These are phyloP conservation scores for Corapipo altera DNA, from an alignment of 2,113 vertebrate genomes.

Conservation along the genomic window DNA sequence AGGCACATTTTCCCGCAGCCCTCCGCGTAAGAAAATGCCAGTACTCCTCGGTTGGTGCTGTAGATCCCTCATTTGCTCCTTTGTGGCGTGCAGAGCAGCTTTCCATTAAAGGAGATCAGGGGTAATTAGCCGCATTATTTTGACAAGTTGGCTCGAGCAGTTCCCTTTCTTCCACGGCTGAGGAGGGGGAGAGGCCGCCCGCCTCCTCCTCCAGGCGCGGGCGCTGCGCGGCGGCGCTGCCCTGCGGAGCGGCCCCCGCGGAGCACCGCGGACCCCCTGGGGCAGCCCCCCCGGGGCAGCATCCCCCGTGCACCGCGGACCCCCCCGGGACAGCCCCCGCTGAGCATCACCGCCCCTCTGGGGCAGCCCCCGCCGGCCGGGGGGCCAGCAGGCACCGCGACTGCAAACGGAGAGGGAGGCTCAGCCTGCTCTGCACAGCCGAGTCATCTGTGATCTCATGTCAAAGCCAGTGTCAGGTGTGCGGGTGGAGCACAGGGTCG, in stretches of 20 bases:
- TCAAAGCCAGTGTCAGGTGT: not conserved
- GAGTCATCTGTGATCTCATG: not conserved
- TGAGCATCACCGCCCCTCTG: not conserved
- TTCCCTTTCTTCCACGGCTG: slow-evolving; percentile 62
- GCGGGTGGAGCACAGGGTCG: not conserved
- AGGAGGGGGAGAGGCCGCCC: slow-evolving; percentile 27
- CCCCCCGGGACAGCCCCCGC: not conserved
- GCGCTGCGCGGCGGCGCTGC: not conserved
- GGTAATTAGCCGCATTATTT: slow-evolving; percentile 85
- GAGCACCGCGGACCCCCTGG: not conserved
- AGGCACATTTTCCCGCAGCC: not conserved
- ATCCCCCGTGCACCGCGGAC: not conserved
- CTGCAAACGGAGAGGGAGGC: no score
- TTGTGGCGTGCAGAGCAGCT: slow-evolving; percentile 75
- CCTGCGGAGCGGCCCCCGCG: not conserved
- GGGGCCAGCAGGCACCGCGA: not conserved
- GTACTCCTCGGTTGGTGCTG: slow-evolving; percentile 45
- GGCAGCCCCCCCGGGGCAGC: not conserved
- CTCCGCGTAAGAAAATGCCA: slow-evolving; percentile 55
- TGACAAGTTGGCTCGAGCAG: slow-evolving; percentile 80
- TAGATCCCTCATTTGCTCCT: slow-evolving; percentile 75
- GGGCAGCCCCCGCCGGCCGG: not conserved
- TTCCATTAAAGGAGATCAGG: slow-evolving; percentile 82
- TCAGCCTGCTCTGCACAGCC: not conserved
- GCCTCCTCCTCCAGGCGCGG: not conserved